These are phyloP conservation scores for Zophobas morio DNA, from an alignment of 1,140 invertebrate genomes.

Conservation along the genomic window DNA sequence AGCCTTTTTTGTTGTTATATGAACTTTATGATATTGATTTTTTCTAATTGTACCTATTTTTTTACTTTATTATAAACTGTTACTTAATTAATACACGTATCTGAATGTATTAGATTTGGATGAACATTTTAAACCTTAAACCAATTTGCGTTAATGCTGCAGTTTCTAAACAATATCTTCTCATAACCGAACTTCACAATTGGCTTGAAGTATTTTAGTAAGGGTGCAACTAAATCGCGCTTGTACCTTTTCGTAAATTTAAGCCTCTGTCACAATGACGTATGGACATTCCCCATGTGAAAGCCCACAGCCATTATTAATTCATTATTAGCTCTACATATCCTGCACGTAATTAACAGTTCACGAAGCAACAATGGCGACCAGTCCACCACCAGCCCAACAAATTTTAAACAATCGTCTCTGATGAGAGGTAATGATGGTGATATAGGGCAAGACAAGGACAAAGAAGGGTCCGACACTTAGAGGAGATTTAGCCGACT, in stretches of 20 bases:
- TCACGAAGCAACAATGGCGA: constrained; percentile 9
- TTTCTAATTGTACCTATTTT: no score
- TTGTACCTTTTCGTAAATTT: neutral
- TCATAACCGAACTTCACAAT: no score
- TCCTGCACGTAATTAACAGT: constrained; percentile 32
- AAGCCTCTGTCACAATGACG: neutral
- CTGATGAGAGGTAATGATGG: constrained; percentile 37
- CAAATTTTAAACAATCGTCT: constrained; percentile 38
- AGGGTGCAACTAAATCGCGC: no score
- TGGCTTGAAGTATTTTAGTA: no score
- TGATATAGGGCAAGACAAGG: constrained; percentile 27
- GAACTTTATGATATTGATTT: no score
- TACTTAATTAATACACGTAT: no score
- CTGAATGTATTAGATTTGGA: no score
- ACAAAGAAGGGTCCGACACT: constrained; percentile 30
- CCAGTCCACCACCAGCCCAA: neutral
- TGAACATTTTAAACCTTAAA: no score
- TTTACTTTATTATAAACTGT: no score
- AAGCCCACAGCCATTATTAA: constrained; percentile 19
- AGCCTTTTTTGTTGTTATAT: no score
- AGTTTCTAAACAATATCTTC: no score
- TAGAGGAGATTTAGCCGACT: constrained; percentile 30
- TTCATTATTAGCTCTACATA: constrained; percentile 16
- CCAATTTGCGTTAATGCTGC: no score
- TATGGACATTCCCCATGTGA: neutral